These are phyloP conservation scores for Lampris megalopsis DNA, from an alignment of 2,113 vertebrate genomes.

Conservation along the genomic window DNA sequence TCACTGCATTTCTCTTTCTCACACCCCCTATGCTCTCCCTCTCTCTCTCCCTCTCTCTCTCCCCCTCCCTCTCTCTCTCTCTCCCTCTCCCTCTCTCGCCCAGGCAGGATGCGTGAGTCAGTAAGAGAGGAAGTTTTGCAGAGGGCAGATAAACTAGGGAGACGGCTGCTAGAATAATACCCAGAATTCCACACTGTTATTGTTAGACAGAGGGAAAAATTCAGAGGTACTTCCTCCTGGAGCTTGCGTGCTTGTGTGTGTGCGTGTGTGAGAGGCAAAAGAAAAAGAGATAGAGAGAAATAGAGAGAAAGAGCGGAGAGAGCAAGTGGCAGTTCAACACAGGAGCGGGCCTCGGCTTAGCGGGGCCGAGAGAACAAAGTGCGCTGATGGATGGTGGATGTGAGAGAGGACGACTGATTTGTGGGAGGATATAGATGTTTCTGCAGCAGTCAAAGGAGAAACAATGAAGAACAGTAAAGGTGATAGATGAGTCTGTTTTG, in stretches of 20 bases:
- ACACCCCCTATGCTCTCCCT: conserved; percentile 21
- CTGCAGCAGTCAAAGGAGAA: conserved; percentile 23
- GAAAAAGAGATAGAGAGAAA: conserved; percentile 18
- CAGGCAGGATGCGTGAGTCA: conserved; percentile 81
- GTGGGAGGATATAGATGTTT: conserved; percentile 15
- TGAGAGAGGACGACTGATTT: conserved; percentile 53
- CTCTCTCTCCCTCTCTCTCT: conserved; percentile 31
- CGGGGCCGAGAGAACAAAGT: conserved; percentile 51
- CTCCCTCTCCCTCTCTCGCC: conserved; percentile 62
- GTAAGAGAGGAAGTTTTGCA: conserved; percentile 86
- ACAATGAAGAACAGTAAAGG: conserved; percentile 16
- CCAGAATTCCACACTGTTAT: conserved; percentile 82
- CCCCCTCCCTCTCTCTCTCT: conserved; percentile 17
- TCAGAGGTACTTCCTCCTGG: conserved; percentile 77
- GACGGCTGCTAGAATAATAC: conserved; percentile 84
- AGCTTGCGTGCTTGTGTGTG: conserved; percentile 1
- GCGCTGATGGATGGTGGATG: conserved; percentile 60
- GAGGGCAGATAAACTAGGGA: conserved; percentile 87
- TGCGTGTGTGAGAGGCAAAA: conserved; percentile 31
- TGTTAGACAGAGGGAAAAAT: conserved; percentile 77
- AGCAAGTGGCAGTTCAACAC: conserved; percentile 40
- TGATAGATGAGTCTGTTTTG: conserved; percentile 12
- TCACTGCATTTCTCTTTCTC: conserved; percentile 33
- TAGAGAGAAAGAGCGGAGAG: conserved; percentile 39
- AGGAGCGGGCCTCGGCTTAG: conserved; percentile 36